Base-by-base conservation (phyloP, 2,113 vertebrate species). In the Pomatostomus ruficeps region DNA sequence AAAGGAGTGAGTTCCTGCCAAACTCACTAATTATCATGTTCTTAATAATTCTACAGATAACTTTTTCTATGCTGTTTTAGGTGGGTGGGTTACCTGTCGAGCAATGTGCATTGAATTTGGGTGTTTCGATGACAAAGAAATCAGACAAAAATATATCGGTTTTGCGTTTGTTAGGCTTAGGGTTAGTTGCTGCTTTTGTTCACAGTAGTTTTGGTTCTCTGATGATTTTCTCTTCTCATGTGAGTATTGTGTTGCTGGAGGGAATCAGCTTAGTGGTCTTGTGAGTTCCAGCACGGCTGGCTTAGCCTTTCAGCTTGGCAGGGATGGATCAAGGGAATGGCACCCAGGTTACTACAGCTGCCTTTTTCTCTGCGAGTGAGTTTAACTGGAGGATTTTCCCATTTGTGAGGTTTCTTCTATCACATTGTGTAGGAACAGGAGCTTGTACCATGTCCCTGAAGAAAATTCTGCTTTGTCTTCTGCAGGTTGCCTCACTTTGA, bases 21-120 rank as follows among this genome's bases (percentile, higher is more conserved):
- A 97, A 58, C 55, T 35, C 66, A n/a, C n/a, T n/a, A n/a, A n/a
- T n/a, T n/a, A n/a, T n/a, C n/a, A n/a, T 96, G 84, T 36, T 89
- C 80, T 82, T 83, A 87, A 89, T 97, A 79, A 61, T 84, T 97
- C 77, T 90, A 85, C 68, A 95, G 95, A 93, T 97, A 91, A 96
- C 89, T 93, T 93, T 95, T 95, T 95, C 86, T 93, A 8, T 6
- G 6, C 86, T 92, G 88, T 75, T 91, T 96, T 93, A 55, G 81
- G 73, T 85, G 43, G 49, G 51, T 73, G 89, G 76, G 87, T 96
- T 96, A 88, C 93, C 88, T 97, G 72, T 81, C 85, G 91, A 95
- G 94, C 82, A 54, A 40, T 24, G 24, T 71, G 63, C 31, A 5
- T 96, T 97, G 84, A 81, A 66, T 88, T 96, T 55, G 45, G 29